Percentiles rank a stretch among this genome's conserved stretches.
These are phyloP conservation scores for Nephila pilipes DNA, from an alignment of 1,140 invertebrate species.

Conservation along the genomic window DNA sequence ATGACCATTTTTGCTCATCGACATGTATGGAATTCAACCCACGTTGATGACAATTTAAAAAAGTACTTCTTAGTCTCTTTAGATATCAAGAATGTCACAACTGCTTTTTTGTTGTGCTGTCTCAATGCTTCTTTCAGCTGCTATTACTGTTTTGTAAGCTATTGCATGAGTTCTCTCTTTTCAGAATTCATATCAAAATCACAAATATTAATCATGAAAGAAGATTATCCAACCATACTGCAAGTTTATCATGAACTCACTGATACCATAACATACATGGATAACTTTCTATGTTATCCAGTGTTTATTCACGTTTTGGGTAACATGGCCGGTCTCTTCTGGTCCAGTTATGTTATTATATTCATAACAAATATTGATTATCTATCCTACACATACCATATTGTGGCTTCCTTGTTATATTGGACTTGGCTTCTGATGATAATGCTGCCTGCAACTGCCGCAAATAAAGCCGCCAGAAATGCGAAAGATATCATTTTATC, in stretches of 20 bases:
- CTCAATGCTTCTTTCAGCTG: background rate
- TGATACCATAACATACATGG: background rate
- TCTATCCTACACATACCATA: background rate
- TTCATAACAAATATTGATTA: background rate
- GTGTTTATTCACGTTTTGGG: background rate
- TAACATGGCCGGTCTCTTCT: background rate
- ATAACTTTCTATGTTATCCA: background rate
- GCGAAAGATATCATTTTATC: background rate
- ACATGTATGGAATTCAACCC: background rate
- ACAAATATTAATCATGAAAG: background rate
- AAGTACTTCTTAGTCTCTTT: background rate
- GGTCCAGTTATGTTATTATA: background rate
- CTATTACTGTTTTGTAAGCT: background rate
- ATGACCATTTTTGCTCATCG: background rate
- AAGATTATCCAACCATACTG: background rate
- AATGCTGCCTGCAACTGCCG: background rate
- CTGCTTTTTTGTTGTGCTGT: background rate
- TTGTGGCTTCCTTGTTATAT: background rate
- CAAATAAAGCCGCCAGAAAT: background rate
- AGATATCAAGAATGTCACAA: background rate
- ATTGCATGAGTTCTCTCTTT: background rate
- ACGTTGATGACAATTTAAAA: background rate
- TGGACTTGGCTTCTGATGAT: background rate
- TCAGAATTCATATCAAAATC: background rate
- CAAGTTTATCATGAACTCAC: background rate